These are phyloP conservation scores for Physocephala rufipes DNA, from an alignment of 2,888 invertebrate species.

Conservation along the genomic window DNA sequence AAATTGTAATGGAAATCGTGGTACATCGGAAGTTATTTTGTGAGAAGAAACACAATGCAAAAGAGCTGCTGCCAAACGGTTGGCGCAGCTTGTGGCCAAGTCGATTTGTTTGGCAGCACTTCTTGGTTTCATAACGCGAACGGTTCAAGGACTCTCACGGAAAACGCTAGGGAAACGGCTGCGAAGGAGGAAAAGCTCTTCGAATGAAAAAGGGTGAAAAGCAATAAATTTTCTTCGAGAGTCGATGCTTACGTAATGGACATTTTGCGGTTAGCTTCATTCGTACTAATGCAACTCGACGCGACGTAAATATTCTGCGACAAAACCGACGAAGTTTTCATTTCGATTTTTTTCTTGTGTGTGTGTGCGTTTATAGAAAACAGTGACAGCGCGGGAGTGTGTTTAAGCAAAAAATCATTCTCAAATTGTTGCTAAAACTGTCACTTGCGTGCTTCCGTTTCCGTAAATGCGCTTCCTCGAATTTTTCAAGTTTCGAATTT, in stretches of 20 bases:
- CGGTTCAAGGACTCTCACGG: background rate
- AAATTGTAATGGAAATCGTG: conserved; percentile 45
- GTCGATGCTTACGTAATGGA: conserved; percentile 58
- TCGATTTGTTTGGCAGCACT: background rate
- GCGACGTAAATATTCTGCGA: background rate
- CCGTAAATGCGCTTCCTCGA: too few species aligned
- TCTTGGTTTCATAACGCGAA: background rate
- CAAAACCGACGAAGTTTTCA: background rate
- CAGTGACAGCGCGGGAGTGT: background rate
- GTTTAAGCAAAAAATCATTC: conserved; percentile 11
- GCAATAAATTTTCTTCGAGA: conserved; percentile 65
- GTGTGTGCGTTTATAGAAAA: conserved; percentile 17
- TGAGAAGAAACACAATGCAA: conserved; percentile 16
- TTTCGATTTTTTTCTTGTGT: conserved; percentile 16
- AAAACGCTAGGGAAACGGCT: background rate
- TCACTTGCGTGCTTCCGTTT: conserved; percentile 52
- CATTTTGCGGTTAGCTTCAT: conserved; percentile 25
- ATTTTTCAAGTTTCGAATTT: too few species aligned
- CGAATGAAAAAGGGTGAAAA: conserved; percentile 60
- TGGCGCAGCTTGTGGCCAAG: conserved; percentile 3
- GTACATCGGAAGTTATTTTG: conserved; percentile 48
- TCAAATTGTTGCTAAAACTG: conserved; percentile 50
- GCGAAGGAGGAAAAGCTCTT: conserved; percentile 12
- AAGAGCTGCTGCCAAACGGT: conserved; percentile 25
- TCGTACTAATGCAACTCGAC: conserved; percentile 3